A percentile compares a stretch with the other conserved stretches of the same genome.
Evolutionary conservation across 2,888 invertebrate genomes (phyloP).

Genomic region (Pyrrhosoma nymphula): DNA sequence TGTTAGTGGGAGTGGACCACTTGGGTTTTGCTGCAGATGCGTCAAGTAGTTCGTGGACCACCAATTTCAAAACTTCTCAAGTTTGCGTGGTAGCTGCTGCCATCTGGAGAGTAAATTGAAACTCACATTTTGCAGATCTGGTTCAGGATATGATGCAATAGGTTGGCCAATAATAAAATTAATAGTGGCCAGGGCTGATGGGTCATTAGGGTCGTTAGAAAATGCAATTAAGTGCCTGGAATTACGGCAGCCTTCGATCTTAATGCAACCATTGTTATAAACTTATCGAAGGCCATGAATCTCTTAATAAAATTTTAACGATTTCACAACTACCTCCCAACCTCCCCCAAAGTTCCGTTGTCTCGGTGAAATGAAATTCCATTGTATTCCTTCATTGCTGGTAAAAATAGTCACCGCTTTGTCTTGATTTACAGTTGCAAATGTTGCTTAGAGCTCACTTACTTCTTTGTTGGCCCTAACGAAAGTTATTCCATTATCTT

Average conservation of each 20-base stretch:
- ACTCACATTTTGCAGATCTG: constrained; percentile 3
- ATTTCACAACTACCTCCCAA: neutral
- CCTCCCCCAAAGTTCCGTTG: neutral
- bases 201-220: neutral
- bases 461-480: neutral
- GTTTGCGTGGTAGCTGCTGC: constrained; percentile 14
- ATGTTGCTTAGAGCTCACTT: neutral
- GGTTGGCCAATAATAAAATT: neutral
- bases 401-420: neutral
- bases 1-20: too few relatives aligned
- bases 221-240: neutral
- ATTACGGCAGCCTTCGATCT: constrained; percentile 3
- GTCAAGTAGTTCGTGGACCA: too few relatives aligned
- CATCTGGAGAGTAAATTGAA: constrained; percentile 4
- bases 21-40: too few relatives aligned
- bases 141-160: neutral
- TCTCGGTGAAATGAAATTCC: neutral
- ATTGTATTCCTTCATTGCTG: neutral
- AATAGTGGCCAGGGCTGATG: neutral
- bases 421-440: neutral
- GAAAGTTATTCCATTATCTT: neutral
- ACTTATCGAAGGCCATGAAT: neutral
- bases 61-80: neutral
- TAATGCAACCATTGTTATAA: neutral
- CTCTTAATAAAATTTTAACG: neutral